Percentiles rank a stretch among this genome's conserved stretches.
phyloP scores from a whole-genome alignment of 2,888 invertebrate species.

The Agrypnus murinus region DNA sequence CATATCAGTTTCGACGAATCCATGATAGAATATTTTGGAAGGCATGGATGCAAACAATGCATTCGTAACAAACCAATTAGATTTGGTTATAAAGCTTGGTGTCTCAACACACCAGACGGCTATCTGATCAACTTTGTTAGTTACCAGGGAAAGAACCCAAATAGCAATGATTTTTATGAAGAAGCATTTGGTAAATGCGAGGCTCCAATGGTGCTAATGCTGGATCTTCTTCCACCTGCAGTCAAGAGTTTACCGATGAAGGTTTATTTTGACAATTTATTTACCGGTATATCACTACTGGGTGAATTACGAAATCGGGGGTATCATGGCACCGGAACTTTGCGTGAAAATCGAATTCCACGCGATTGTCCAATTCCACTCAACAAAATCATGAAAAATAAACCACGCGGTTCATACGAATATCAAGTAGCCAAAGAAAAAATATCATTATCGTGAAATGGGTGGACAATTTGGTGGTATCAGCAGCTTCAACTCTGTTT shows the following conservation, averaged over 20 bases:
- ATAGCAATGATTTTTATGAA: slow-evolving; percentile 5
- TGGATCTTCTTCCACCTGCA: background rate
- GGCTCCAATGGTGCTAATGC: background rate
- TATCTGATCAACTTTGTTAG: too few species aligned
- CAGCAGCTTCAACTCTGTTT: slow-evolving; percentile 41
- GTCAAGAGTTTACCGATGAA: background rate
- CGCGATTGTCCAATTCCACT: background rate
- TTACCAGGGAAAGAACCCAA: too few species aligned
- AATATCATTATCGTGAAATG: slow-evolving; percentile 27
- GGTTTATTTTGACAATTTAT: slow-evolving; percentile 28
- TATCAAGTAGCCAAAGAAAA: slow-evolving; percentile 14
- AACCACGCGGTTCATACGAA: slow-evolving; percentile 37
- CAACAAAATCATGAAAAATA: slow-evolving; percentile 44
- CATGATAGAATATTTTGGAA: background rate
- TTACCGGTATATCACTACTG: background rate
- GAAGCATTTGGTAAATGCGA: slow-evolving; percentile 19
- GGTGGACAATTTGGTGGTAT: slow-evolving; percentile 51
- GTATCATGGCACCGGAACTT: too few species aligned
- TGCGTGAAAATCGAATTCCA: background rate
- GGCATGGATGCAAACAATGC: background rate
- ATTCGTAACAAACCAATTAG: slow-evolving; percentile 42
- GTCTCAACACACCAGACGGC: too few species aligned
- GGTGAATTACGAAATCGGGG: too few species aligned
- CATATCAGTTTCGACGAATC: slow-evolving; percentile 51
- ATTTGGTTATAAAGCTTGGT: slow-evolving; percentile 56